Evolutionary conservation across 2,888 invertebrate species (phyloP).

Genomic region (Allolobophora icterica): DNA sequence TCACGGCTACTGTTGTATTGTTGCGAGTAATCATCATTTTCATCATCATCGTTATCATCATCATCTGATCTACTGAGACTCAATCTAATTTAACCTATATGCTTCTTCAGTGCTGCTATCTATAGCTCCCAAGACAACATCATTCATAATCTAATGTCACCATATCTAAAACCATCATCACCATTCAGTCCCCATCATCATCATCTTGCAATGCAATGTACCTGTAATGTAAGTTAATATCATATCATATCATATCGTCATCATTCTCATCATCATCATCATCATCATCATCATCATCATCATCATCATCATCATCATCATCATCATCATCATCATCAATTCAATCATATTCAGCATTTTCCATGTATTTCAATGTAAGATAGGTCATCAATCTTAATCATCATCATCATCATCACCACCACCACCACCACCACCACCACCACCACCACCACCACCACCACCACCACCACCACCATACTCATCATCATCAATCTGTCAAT

Average conservation of each 20-base stretch:
- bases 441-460: too few relatives aligned
- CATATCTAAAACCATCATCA: too few relatives aligned
- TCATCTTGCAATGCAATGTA: not conserved
- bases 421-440: not conserved
- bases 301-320: not conserved
- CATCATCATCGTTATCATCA: not conserved
- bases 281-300: too few relatives aligned
- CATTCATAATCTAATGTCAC: too few relatives aligned
- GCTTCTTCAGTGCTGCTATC: too few relatives aligned
- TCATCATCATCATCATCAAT: not conserved
- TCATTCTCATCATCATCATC: too few relatives aligned
- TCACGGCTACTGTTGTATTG: not conserved
- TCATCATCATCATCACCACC: not conserved
- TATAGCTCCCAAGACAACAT: too few relatives aligned
- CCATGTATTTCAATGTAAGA: too few relatives aligned
- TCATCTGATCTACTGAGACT: not conserved
- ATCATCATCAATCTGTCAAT: not conserved
- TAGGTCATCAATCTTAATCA: not conserved
- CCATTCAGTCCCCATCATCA: not conserved
- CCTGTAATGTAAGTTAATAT: not conserved
- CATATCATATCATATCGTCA: too few relatives aligned
- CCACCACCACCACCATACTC: not conserved
- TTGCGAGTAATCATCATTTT: not conserved
- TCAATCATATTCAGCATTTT: too few relatives aligned
- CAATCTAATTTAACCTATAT: not conserved